Conservation (phyloP, 2,113 vertebrate genomes). For the Cyprinodon tularosa region DNA sequence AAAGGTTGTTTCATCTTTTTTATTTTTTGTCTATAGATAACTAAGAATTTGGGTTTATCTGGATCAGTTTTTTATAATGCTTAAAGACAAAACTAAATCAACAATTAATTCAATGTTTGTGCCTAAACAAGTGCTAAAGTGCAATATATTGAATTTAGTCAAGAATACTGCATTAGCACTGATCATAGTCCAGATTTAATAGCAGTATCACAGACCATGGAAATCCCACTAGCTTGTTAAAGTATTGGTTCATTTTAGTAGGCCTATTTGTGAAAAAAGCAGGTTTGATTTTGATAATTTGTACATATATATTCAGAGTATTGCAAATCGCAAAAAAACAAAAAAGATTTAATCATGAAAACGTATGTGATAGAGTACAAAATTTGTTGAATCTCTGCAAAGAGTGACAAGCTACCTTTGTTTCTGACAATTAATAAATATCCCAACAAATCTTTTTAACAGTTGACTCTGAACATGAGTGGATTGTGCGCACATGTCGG, state of each 20-base stretch:
- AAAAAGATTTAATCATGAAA: too few species aligned
- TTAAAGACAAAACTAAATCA: not conserved
- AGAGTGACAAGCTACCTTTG: not conserved
- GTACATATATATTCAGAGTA: not conserved
- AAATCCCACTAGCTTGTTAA: too few species aligned
- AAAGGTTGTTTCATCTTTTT: not conserved
- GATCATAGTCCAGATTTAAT: not conserved
- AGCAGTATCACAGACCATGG: too few species aligned
- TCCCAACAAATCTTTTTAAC: constrained; percentile 39
- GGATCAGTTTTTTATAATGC: not conserved
- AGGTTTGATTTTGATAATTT: not conserved
- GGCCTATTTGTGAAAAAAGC: not conserved
- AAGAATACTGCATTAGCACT: not conserved
- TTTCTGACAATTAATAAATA: not conserved
- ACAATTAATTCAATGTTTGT: not conserved
- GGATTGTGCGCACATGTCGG: constrained; percentile 88
- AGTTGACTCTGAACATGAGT: constrained; percentile 90
- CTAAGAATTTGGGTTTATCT: not conserved
- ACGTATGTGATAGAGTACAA: too few species aligned
- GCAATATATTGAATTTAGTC: not conserved
- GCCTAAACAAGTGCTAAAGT: not conserved
- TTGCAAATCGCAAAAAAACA: not conserved
- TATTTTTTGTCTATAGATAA: not conserved
- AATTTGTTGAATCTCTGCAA: too few species aligned
- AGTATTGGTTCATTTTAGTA: too few species aligned